Base-by-base conservation (phyloP, 2,888 invertebrate species). In the Aricia artaxerxes region DNA sequence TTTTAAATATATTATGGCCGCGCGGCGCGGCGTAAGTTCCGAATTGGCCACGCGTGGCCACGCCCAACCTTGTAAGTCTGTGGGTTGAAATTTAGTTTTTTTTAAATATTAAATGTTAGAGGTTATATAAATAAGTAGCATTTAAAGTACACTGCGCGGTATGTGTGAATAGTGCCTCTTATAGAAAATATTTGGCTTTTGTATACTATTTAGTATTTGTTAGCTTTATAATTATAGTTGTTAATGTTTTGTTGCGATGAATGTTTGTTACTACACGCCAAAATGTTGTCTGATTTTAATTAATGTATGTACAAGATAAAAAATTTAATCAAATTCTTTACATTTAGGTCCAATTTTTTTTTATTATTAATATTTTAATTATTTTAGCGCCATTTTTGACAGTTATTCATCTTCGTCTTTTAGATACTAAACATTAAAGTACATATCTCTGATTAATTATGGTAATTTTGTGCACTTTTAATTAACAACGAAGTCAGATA, bases 161-260 rank as follows among this genome's bases (percentile, higher is more conserved):
- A 69, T 69, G 69, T 5, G 69, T 69, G 35, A 69, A 69, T 69
- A 31, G 69, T 69, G 69, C 69, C 69, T 69, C 35, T 38, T 35
- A 35, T 38, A 35, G 35, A 69, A 35, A 69, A 35, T 69, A 35
- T 38, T 69, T 69, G 13, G 69, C 69, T 38, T 69, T 61, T 61
- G 64, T 64, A 64, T 64, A 64, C 64, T 69, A 31, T 31, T 69
- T 64, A 64, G 35, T 69, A 31, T 31, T 69, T 16, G 35, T 69
- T 69, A 69, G 35, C 69, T 11, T 35, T 69, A 5, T 35, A 64
- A 1, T 35, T 69, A 5, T 35, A 64, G 5, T 35, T 69, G 38
- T 69, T 69, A 35, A 69, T 69, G 35, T 69, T 69, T 69, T 69
- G 69, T 69, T 69, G 35, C 69, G 35, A 69, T 0, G 2, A 64